A percentile compares a stretch with the other conserved stretches of the same genome.
Evolutionary conservation across 2,888 invertebrate species (phyloP).

Genomic region (Hyppa rectilinea): DNA sequence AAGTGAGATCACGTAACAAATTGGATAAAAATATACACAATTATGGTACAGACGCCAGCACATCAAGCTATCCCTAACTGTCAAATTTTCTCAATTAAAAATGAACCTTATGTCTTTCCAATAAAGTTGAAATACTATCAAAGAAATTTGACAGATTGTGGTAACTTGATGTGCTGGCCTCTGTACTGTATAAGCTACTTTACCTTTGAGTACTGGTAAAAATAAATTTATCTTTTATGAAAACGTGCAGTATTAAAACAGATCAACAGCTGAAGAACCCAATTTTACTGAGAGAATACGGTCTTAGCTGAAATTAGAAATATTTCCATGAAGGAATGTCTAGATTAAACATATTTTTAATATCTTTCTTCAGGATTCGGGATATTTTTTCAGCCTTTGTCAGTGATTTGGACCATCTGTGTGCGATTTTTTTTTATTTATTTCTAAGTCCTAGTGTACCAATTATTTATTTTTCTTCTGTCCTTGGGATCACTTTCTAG

Average conservation of each 20-base stretch:
- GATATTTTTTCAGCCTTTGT: neutral
- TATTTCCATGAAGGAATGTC: neutral
- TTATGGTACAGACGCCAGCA: too few species aligned
- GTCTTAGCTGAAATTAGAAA: slow-evolving; percentile 11
- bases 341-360: slow-evolving; percentile 16
- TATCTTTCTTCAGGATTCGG: slow-evolving; percentile 10
- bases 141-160: too few species aligned
- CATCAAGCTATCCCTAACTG: too few species aligned
- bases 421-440: neutral
- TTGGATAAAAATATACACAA: slow-evolving; percentile 1
- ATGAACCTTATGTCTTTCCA: too few species aligned
- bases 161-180: too few species aligned
- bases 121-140: too few species aligned
- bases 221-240: slow-evolving; percentile 16
- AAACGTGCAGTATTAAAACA: slow-evolving; percentile 25
- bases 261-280: slow-evolving; percentile 2
- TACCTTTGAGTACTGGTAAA: neutral
- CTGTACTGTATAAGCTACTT: too few species aligned
- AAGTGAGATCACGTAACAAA: neutral
- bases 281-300: slow-evolving; percentile 33
- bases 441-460: neutral
- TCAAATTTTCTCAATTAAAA: too few species aligned
- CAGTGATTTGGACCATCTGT: neutral
- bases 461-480: neutral
- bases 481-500: neutral